Base-by-base conservation (phyloP, 2,888 invertebrate species). In the Rhagium mordax region DNA sequence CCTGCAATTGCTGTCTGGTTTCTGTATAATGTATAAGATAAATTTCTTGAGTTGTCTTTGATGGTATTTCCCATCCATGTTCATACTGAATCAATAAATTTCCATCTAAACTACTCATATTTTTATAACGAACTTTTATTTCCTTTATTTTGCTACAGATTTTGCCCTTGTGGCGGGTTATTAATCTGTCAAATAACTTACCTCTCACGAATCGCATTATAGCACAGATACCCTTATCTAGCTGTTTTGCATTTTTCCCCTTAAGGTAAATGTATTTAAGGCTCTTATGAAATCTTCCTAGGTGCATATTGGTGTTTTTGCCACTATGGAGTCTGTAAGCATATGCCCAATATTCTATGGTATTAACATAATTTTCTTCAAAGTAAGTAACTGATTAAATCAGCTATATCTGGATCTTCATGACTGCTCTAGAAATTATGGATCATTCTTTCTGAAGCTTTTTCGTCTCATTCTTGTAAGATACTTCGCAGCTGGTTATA, bases 311-410 rank as follows among this genome's bases (percentile, higher is more conserved):
- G 16, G 47, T 59, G n/a, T 68, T 59, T 1, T 41, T 20, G n/a
- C 59, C 59, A 2, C 47, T 13, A 47, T 47, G 3, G 8, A 24
- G 13, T 27, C 59, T 47, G 10, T 47, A 47, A 8, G 5, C 2
- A 13, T 47, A 27, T 27, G 27, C 27, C 27, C 27, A 27, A 27
- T 27, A 27, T 27, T 4, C 3, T 27, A 4, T 27, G 6, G 47
- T 71, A 47, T 70, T 60, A 8, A 29, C 8, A 73, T 72, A 76
- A 33, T 78, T 18, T 10, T 20, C 24, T 57, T 59, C 27, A 51
- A 79, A 79, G 65, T 79, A 78, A 24, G 33, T 49, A 8, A n/a
- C 51, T n/a, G n/a, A n/a, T n/a, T 69, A 79, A 79, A 64, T 74
- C 67, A 15, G 24, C 15, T 13, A 61, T 60, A 20, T 74, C 70